Evolutionary conservation across 2,113 vertebrate species (phyloP), one percentile per base, ranked within the genome.

Genomic region (Chaetodon auriga): DNA sequence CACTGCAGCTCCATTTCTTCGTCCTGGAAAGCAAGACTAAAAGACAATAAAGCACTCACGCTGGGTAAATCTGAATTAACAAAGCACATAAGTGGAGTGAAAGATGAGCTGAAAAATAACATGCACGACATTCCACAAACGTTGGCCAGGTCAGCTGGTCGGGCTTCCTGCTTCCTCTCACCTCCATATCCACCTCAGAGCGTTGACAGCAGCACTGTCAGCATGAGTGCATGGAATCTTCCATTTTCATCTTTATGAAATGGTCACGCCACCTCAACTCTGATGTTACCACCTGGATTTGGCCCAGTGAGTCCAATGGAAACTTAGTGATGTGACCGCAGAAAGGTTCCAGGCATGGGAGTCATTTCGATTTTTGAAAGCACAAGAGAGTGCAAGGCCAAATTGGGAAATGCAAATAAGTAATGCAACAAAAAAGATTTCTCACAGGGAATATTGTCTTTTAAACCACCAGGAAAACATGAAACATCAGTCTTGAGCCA

Each of bases 241-340:
- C 71, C 65, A 71, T 80, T 84, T 86, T 72, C 51, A 75, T 82
- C 87, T 68, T 30, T 30, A 71, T 4, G 19, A 68, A n/a, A 48
- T 85, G 73, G 81, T 74, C 78, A 92, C 86, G 25, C 41, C 78
- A 82, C 75, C 66, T 35, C 86, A 86, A 81, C 55, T 71, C 62
- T 46, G 81, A 71, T 69, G 75, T 90, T 81, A 72, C 82, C 71
- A 87, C 73, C 75, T 80, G 51, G 71, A 83, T 78, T 65, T 12
- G 1, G 19, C 15, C 58, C 71, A 2, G 14, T 12, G 75, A 82
- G 70, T 89, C 76, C 75, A 82, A n/a, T 11, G 49, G 78, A 81
- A 78, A 85, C 14, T 54, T 41, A 54, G 58, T 5, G 6, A 70
- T 71, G 60, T 5, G 11, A 51, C 9, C 21, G 68, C 62, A 63